These are phyloP conservation scores for Atopsyche davidsoni DNA, from an alignment of 1,140 invertebrate genomes.

Conservation along the genomic window DNA sequence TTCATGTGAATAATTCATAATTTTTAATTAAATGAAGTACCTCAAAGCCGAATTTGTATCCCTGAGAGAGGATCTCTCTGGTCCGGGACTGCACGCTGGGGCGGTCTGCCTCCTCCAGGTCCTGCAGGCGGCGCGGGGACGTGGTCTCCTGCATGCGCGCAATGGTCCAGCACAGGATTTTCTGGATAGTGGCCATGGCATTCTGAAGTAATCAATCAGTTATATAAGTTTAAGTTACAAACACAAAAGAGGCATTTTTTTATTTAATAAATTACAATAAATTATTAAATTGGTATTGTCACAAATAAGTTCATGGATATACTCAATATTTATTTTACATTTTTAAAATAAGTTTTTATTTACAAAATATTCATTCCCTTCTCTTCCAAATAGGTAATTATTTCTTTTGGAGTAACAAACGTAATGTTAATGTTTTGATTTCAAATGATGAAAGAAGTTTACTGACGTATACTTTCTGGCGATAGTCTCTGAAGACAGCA, in stretches of 20 bases:
- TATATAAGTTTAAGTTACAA: too few relatives aligned
- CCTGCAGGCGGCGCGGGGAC: constrained; percentile 15
- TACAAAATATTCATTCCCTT: too few relatives aligned
- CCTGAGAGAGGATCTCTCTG: constrained; percentile 77
- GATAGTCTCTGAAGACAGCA: constrained; percentile 24
- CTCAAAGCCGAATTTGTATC: constrained; percentile 85
- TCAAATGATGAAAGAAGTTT: too few relatives aligned
- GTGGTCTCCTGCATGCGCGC: constrained; percentile 23
- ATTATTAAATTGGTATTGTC: constrained; percentile 2
- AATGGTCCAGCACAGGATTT: constrained; percentile 23
- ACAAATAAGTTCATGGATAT: background rate
- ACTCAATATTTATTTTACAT: too few relatives aligned
- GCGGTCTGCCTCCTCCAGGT: constrained; percentile 34
- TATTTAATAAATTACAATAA: background rate
- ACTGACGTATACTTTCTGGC: constrained; percentile 26
- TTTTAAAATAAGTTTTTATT: too few relatives aligned
- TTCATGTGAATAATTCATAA: constrained; percentile 9
- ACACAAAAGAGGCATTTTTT: too few relatives aligned
- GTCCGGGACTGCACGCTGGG: constrained; percentile 50
- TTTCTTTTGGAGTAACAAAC: too few relatives aligned
- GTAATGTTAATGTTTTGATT: too few relatives aligned
- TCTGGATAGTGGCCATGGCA: constrained; percentile 22
- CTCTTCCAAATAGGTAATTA: too few relatives aligned
- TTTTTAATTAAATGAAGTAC: too few relatives aligned
- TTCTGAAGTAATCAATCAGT: constrained; percentile 12